A percentile compares a stretch with the other conserved stretches of the same genome.
phyloP scores from a whole-genome alignment of 2,888 invertebrate genomes.

The Mythimna ferrago region DNA sequence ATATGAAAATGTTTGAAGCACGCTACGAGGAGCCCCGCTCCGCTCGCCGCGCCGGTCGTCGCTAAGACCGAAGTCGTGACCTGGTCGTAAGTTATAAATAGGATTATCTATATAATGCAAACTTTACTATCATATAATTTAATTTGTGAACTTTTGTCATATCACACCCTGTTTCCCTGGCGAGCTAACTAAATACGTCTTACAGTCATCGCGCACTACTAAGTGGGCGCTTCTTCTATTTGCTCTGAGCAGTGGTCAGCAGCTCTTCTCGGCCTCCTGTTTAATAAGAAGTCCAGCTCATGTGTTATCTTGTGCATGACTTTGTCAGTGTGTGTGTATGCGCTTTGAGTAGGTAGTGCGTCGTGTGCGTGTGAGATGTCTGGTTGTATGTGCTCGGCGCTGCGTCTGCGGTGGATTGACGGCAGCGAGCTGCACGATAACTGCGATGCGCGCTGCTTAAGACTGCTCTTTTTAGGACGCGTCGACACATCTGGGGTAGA shows the following conservation, averaged over 20 bases:
- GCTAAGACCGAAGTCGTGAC: too few relatives aligned
- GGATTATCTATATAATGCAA: too few relatives aligned
- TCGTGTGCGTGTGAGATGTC: slow-evolving; percentile 81
- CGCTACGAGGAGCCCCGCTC: too few relatives aligned
- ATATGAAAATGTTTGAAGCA: too few relatives aligned
- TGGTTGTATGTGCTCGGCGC: slow-evolving; percentile 78
- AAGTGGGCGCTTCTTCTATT: slow-evolving; percentile 85
- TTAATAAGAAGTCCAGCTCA: slow-evolving; percentile 95
- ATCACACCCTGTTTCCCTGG: slow-evolving; percentile 82
- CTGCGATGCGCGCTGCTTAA: slow-evolving; percentile 81
- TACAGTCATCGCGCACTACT: slow-evolving; percentile 58
- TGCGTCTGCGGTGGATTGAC: slow-evolving; percentile 70
- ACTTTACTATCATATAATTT: too few relatives aligned
- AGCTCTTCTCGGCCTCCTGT: slow-evolving; percentile 89
- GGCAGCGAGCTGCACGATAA: slow-evolving; percentile 81
- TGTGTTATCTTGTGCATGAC: slow-evolving; percentile 95
- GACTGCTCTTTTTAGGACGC: slow-evolving; percentile 86
- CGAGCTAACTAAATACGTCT: slow-evolving; percentile 64
- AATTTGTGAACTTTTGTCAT: slow-evolving; percentile 62
- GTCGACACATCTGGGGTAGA: slow-evolving; percentile 85
- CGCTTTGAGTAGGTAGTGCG: slow-evolving; percentile 82
- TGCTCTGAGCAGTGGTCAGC: slow-evolving; percentile 70
- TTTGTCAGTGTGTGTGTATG: slow-evolving; percentile 87
- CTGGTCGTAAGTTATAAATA: too few relatives aligned
- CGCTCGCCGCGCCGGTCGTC: too few relatives aligned